These are phyloP conservation scores for Trematocara stigmaticum DNA, from an alignment of 2,113 vertebrate genomes.

Conservation along the genomic window DNA sequence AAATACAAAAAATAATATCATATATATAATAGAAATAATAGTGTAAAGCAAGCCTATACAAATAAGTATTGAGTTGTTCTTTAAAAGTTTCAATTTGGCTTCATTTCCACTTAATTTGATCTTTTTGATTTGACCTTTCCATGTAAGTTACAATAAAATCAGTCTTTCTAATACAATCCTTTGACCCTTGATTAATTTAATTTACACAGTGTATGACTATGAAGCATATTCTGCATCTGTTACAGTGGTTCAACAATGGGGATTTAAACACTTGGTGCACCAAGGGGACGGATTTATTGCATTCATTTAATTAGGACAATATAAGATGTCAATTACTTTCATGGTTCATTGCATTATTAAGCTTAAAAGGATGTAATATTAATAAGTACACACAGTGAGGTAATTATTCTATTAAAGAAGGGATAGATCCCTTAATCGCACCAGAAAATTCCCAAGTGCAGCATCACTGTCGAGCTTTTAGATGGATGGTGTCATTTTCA, in stretches of 20 bases:
- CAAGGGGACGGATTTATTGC: background rate
- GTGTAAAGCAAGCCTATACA: background rate
- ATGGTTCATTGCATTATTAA: background rate
- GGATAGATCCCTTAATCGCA: background rate
- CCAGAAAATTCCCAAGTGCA: background rate
- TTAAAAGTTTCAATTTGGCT: background rate
- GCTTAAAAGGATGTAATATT: background rate
- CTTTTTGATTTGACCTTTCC: background rate
- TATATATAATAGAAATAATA: background rate
- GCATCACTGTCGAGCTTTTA: background rate
- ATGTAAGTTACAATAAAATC: background rate
- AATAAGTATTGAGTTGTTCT: background rate
- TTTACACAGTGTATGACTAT: background rate
- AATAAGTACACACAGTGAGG: background rate
- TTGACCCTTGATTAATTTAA: background rate
- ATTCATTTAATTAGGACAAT: background rate
- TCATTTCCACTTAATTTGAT: background rate
- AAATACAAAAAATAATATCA: background rate
- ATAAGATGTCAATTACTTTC: background rate
- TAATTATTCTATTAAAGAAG: background rate
- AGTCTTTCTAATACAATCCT: background rate
- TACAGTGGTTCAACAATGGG: background rate
- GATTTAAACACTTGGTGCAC: background rate
- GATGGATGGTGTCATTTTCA: conserved; percentile 4
- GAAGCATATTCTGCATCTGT: background rate